Evolutionary conservation across 1,140 invertebrate genomes (phyloP).

Genomic region (Macrotrachela quadricornifera): DNA sequence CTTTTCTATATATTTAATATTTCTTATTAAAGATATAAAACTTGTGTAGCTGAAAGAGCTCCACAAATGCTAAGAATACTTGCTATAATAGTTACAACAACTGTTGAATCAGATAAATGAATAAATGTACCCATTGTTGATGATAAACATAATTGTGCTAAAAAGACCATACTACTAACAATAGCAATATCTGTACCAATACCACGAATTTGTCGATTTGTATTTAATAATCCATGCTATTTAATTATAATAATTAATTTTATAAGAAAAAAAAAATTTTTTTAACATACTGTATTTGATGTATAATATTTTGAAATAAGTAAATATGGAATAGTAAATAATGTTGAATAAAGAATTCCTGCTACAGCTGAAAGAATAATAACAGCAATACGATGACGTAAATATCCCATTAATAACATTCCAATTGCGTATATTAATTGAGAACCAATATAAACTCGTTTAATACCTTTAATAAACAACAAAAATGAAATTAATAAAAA

Average conservation of each 20-base stretch:
- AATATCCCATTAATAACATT: slow-evolving; percentile 64
- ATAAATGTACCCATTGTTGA: slow-evolving; percentile 64
- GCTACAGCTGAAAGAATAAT: slow-evolving; percentile 20
- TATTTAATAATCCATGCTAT: not conserved
- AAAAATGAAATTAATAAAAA: not conserved
- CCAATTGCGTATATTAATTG: slow-evolving; percentile 63
- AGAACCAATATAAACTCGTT: slow-evolving; percentile 65
- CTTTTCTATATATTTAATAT: too few relatives aligned
- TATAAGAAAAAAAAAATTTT: not conserved
- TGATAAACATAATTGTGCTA: slow-evolving; percentile 71
- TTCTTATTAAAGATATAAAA: too few relatives aligned
- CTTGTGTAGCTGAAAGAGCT: slow-evolving; percentile 42
- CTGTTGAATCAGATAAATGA: slow-evolving; percentile 45
- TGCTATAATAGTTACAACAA: slow-evolving; percentile 55
- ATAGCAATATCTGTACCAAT: slow-evolving; percentile 77
- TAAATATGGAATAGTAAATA: slow-evolving; percentile 88
- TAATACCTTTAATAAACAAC: slow-evolving; percentile 40
- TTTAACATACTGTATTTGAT: slow-evolving; percentile 46
- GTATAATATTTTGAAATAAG: slow-evolving; percentile 76
- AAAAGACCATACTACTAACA: slow-evolving; percentile 78
- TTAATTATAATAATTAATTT: not conserved
- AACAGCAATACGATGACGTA: slow-evolving; percentile 38
- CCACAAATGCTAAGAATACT: slow-evolving; percentile 58
- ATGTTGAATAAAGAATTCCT: slow-evolving; percentile 83
- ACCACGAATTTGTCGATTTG: slow-evolving; percentile 36